Conservation (phyloP, 2,888 invertebrate species). For the Autographa pulchrina region DNA sequence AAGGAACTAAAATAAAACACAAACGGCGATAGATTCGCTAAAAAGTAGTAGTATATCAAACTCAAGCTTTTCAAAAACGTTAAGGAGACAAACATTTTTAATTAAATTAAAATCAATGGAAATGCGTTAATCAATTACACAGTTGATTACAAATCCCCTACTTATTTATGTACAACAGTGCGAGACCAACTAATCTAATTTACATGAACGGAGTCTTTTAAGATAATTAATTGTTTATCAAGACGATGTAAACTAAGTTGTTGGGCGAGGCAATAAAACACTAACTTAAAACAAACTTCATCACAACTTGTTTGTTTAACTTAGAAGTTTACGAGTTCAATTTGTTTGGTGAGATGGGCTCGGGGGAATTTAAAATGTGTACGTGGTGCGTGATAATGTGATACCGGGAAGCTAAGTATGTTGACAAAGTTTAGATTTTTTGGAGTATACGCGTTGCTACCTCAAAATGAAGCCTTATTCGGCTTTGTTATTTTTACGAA, state of each 20-base stretch:
- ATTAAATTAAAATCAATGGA: not conserved
- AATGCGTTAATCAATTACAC: not conserved
- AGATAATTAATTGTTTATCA: constrained; percentile 57
- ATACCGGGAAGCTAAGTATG: not conserved
- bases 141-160: not conserved
- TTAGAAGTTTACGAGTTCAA: constrained; percentile 52
- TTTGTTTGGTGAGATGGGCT: constrained; percentile 43
- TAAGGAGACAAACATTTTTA: not conserved
- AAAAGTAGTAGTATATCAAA: too few species aligned
- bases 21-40: too few species aligned
- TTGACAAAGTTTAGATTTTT: not conserved
- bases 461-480: not conserved
- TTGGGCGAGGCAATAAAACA: constrained; percentile 55
- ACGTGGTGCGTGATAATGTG: not conserved
- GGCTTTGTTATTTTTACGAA: too few species aligned
- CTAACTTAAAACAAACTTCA: constrained; percentile 51
- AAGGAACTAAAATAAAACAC: too few species aligned
- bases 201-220: constrained; percentile 36
- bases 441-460: not conserved
- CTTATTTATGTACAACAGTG: constrained; percentile 4
- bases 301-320: constrained; percentile 43
- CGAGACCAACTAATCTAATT: constrained; percentile 45
- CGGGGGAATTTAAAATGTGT: constrained; percentile 9
- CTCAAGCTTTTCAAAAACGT: too few species aligned
- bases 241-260: constrained; percentile 53